These are phyloP conservation scores for Eubasilissa regina DNA, from an alignment of 1,140 invertebrate species.

Conservation along the genomic window DNA sequence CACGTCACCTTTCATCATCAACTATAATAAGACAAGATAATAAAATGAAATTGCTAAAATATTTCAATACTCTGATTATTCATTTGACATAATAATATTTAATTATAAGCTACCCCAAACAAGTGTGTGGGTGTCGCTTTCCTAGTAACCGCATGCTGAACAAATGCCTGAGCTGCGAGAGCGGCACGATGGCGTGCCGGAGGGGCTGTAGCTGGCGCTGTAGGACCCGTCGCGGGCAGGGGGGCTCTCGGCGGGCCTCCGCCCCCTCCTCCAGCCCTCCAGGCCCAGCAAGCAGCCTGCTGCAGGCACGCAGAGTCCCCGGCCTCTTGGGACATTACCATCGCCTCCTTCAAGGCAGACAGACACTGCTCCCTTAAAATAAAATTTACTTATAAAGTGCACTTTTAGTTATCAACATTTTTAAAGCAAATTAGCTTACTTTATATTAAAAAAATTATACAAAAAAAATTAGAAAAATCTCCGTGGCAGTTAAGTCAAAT, in stretches of 20 bases:
- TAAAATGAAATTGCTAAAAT: no score
- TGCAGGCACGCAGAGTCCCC: slow-evolving; percentile 90
- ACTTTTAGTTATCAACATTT: background rate
- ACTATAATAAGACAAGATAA: slow-evolving; percentile 67
- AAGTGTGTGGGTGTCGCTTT: slow-evolving; percentile 47
- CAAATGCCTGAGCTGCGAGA: slow-evolving; percentile 59
- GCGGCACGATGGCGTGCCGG: slow-evolving; percentile 65
- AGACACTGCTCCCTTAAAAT: slow-evolving; percentile 81
- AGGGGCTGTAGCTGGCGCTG: slow-evolving; percentile 63
- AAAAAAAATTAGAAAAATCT: no score
- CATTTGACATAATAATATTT: no score
- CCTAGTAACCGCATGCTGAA: slow-evolving; percentile 52
- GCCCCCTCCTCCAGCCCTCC: slow-evolving; percentile 73
- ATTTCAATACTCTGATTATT: no score
- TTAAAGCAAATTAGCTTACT: no score
- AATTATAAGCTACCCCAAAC: no score
- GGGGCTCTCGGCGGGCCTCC: slow-evolving; percentile 62
- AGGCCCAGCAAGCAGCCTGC: slow-evolving; percentile 87
- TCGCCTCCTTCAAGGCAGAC: slow-evolving; percentile 86
- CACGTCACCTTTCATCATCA: slow-evolving; percentile 87
- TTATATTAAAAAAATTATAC: no score
- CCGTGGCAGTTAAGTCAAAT: no score
- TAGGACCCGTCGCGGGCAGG: slow-evolving; percentile 62
- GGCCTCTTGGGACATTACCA: slow-evolving; percentile 89
- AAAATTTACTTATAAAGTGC: background rate